A percentile compares a stretch with the other conserved stretches of the same genome.
phyloP scores from a whole-genome alignment of 2,888 invertebrate species.

The Lottia scabra region DNA sequence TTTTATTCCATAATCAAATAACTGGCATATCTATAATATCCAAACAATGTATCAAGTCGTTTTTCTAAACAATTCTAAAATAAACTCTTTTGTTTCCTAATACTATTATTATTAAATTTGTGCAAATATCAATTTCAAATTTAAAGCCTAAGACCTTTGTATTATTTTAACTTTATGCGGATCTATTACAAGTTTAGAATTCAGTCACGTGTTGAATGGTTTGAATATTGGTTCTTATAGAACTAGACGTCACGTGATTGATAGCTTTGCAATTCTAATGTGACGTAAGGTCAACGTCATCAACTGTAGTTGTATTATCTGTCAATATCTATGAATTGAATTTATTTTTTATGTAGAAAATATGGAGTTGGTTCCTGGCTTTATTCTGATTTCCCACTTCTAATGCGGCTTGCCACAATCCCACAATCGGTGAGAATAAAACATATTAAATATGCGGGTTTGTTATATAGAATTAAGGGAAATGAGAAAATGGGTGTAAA shows the following conservation, averaged over 20 bases:
- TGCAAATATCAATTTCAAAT: too few relatives aligned
- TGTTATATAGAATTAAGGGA: not conserved
- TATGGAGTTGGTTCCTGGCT: not conserved
- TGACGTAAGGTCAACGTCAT: slow-evolving; percentile 5
- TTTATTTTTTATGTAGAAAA: not conserved
- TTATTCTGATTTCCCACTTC: not conserved
- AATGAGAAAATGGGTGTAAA: not conserved
- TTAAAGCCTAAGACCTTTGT: too few relatives aligned
- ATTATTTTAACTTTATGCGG: too few relatives aligned
- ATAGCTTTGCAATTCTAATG: not conserved
- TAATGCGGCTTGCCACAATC: not conserved
- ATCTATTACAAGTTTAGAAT: too few relatives aligned
- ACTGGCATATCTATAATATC: too few relatives aligned
- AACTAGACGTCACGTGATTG: not conserved
- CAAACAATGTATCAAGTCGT: too few relatives aligned
- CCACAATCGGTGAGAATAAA: not conserved
- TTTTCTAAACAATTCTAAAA: too few relatives aligned
- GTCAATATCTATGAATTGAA: not conserved
- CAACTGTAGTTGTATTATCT: not conserved
- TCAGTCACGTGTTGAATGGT: too few relatives aligned
- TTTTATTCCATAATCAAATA: too few relatives aligned
- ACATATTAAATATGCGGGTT: not conserved
- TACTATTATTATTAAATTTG: too few relatives aligned
- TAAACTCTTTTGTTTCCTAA: too few relatives aligned
- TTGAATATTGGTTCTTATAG: not conserved